These are phyloP conservation scores for Drosophila ercepeae DNA, from an alignment of 1,140 invertebrate genomes.

Conservation along the genomic window DNA sequence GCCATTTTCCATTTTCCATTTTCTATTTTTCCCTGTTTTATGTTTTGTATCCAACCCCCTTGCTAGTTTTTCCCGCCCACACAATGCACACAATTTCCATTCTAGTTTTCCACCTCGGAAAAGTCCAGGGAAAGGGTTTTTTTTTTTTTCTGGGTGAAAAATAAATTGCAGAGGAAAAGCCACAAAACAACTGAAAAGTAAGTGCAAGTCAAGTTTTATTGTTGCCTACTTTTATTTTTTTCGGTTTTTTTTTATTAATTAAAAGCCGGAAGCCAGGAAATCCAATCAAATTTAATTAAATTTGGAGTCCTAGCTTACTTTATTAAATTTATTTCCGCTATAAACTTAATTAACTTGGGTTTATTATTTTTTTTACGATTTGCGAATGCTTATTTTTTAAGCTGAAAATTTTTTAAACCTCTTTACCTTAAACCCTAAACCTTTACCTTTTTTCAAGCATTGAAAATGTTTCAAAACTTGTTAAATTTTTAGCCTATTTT, in stretches of 20 bases:
- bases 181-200: constrained; percentile 18
- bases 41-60: too few species aligned
- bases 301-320: too few species aligned
- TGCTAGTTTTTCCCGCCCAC: not conserved
- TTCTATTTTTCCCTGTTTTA: constrained; percentile 6
- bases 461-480: too few species aligned
- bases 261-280: constrained; percentile 12
- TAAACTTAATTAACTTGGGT: not conserved
- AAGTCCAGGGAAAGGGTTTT: not conserved
- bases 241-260: constrained; percentile 40
- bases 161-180: constrained; percentile 34
- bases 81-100: constrained; percentile 39
- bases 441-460: too few species aligned
- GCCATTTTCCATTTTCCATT: not conserved
- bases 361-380: too few species aligned
- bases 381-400: too few species aligned
- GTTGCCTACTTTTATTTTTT: not conserved
- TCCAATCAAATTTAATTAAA: constrained; percentile 7
- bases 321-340: not conserved
- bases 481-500: too few species aligned
- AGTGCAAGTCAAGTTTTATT: constrained; percentile 11
- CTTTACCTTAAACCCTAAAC: too few species aligned
- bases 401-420: too few species aligned
- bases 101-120: constrained; percentile 1
- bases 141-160: not conserved